Base-by-base conservation (phyloP, 2,888 invertebrate species). In the Arge pagana region DNA sequence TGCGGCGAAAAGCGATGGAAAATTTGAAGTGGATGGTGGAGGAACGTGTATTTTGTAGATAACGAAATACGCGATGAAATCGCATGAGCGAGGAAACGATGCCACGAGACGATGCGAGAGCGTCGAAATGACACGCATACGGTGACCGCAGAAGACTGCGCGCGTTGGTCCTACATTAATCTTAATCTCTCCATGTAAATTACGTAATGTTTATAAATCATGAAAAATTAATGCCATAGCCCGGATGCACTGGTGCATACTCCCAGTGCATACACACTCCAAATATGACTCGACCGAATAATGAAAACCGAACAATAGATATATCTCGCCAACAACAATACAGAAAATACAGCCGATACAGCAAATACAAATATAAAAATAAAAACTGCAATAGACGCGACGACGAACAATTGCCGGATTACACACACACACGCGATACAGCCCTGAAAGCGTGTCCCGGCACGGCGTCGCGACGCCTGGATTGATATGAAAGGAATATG, bases 181-280 rank as follows among this genome's bases (percentile, higher is more conserved):
- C 71, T 76, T 76, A 76, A 76, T 74, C 75, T 75, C 73, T 76
- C 71, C 76, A 76, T 76, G 76, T 75, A 75, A 76, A 76, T 75
- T 75, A 74, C 75, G 76, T 76, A 76, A 76, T 76, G 76, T 76
- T 76, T 74, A 74, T 69, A 68, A 61, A 55, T 72, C 69, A 75
- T 71, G 71, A 72, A 75, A 74, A 68, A 74, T 45, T 45, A 74
- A 72, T 76, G 76, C 76, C 76, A 76, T 76, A 76, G 76, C 76
- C 76, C 76, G 76, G 76, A 76, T 76, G 76, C 75, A 73, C 76
- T 76, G 76, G 76, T 76, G 76, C 66, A 76, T 76, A 76, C 75
- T 76, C 76, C 76, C 76, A 76, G 76, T 70, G 76, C 76, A 76
- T 75, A 76, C 73, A 76, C 76, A 76, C 63, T 76, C 69, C 76